Conservation (phyloP, 2,113 vertebrate genomes). For the Promerops cafer region DNA sequence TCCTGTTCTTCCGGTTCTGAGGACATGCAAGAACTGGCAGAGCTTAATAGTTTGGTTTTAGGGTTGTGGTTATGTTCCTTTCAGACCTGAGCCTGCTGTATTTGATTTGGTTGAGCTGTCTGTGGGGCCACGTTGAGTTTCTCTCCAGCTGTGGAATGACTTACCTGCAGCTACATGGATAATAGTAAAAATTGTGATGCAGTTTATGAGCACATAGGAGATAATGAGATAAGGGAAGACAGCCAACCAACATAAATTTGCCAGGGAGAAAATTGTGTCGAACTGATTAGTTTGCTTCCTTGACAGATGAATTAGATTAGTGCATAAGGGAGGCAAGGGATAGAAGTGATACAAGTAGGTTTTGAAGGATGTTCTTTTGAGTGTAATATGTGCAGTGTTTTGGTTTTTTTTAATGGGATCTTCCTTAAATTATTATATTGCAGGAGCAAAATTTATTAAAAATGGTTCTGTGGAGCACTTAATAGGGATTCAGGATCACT, state of each 20-base stretch:
- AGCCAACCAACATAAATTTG: neutral
- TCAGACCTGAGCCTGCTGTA: neutral
- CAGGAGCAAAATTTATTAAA: neutral
- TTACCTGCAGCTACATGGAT: neutral
- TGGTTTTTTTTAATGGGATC: neutral
- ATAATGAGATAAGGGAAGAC: neutral
- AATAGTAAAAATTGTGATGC: neutral
- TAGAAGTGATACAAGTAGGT: neutral
- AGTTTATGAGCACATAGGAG: neutral
- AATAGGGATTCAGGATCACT: neutral
- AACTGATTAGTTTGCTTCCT: neutral
- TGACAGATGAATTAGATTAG: neutral
- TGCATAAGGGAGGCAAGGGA: neutral
- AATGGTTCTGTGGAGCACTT: neutral
- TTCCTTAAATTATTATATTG: neutral
- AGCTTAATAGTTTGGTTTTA: neutral
- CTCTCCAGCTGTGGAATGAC: neutral
- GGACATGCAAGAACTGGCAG: neutral
- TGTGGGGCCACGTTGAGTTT: accelerated
- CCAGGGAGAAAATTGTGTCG: neutral
- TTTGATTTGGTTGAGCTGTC: neutral
- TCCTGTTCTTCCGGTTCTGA: constrained; percentile 23
- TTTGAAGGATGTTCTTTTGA: neutral
- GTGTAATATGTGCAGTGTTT: neutral
- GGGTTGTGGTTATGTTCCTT: neutral